Base-by-base conservation (phyloP, 2,888 invertebrate species). In the Idaea straminata region DNA sequence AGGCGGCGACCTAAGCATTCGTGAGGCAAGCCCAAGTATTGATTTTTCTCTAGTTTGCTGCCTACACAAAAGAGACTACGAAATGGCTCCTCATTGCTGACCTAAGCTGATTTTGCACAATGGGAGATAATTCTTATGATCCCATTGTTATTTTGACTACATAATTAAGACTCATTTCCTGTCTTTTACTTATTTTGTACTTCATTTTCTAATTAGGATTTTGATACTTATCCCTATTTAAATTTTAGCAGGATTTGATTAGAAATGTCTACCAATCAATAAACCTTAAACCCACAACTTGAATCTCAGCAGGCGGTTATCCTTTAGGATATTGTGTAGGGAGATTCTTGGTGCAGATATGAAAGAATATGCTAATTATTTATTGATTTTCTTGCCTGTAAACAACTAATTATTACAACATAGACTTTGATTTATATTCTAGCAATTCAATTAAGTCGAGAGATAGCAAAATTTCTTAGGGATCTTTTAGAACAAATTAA, bases 11-110 rank as follows among this genome's bases (percentile, higher is more conserved):
- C 64, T 66, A 69, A 64, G 74, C 64, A 67, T 71, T 76, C 72
- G 71, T 74, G 74, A 79, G 73, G 76, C 76, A 80, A 80, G 81
- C 79, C 70, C 66, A 72, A 84, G 85, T 92, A 92, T 92, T 91
- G 91, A 92, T 92, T 92, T 91, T 90, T 87, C 75, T 64, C 66
- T 69, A 76, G 75, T 81, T 83, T 80, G 79, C 76, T 79, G 74
- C 77, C 81, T 78, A 84, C 80, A 85, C 86, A 87, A 85, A 83
- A 80, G 79, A 78, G 78, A 69, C 70, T 70, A 79, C 78, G 58
- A 47, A 47, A n/a, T 68, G 67, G 65, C 64, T 65, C 35, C 47
- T 15, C 13, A 6, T 57, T 35, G 34, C 66, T 61, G 15, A 62
- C 16, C 59, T 59, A 58, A 15, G 16, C 15, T 59, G 47, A 47